Percentiles rank a stretch among this genome's conserved stretches.
These are phyloP conservation scores for Cheiracanthium punctorium DNA, from an alignment of 2,888 invertebrate genomes.

Conservation along the genomic window DNA sequence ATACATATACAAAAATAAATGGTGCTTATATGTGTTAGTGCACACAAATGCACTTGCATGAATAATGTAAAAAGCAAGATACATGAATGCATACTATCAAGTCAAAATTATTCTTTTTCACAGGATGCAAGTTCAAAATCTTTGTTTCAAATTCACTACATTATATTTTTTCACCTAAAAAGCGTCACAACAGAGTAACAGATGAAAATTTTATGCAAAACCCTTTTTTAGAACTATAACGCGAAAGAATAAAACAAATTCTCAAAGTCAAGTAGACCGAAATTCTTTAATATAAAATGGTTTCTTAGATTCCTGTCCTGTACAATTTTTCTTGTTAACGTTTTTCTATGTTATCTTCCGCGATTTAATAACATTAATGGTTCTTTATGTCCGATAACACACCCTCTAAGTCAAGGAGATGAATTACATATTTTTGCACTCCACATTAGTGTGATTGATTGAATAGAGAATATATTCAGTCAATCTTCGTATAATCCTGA, in stretches of 20 bases:
- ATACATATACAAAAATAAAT: too few relatives aligned
- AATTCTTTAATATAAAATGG: background rate
- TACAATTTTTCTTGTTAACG: background rate
- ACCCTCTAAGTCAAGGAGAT: background rate
- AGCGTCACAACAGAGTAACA: background rate
- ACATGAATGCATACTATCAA: background rate
- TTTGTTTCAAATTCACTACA: background rate
- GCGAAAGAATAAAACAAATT: background rate
- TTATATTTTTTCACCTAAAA: background rate
- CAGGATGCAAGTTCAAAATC: background rate
- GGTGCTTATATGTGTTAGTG: too few relatives aligned
- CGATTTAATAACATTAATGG: conserved; percentile 1
- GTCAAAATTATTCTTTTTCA: background rate
- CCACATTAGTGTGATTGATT: background rate
- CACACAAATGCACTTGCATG: too few relatives aligned
- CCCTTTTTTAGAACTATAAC: background rate
- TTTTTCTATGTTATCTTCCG: background rate
- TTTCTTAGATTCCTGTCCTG: background rate
- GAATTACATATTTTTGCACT: background rate
- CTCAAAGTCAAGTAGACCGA: background rate
- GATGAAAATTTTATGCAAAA: conserved; percentile 1
- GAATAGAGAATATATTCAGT: background rate
- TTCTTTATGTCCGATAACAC: background rate
- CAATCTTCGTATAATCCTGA: too few relatives aligned
- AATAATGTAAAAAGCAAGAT: too few relatives aligned